Evolutionary conservation across 2,113 vertebrate species (phyloP), one percentile per base, ranked within the genome.

Genomic region (Periophthalmodon schlosseri): DNA sequence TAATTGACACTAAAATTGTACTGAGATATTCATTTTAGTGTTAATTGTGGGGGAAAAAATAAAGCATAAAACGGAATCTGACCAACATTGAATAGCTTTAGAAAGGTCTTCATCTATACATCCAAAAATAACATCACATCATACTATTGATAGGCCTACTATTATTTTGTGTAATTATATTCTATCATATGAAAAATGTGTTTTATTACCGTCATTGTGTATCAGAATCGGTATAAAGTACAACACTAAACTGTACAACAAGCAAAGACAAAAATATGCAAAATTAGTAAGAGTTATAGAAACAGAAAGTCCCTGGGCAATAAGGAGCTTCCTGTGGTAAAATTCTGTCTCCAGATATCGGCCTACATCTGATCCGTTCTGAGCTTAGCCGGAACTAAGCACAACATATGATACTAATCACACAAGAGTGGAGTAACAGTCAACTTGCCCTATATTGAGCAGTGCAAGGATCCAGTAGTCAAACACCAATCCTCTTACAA

Each of bases 401-500:
- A 67, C 70, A 77, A 64, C 74, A 86, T 80, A 67, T 1, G n/a
- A 68, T 39, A 54, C 70, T 77, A 78, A 86, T 86, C 84, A 71
- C 69, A 75, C 76, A 76, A 65, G 67, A 77, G 20, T 70, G 63
- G 49, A 33, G 68, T 58, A 79, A 66, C 69, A 69, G 76, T 80
- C 68, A 65, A 33, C 5, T 2, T 66, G 66, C 52, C 79, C 79
- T 0, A 49, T 70, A 83, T 71, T 56, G 74, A 78, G 73, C 72
- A 75, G 73, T 65, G 73, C 24, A 69, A 64, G 58, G 68, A 87
- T 75, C 65, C 52, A 56, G 44, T 21, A 23, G 16, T 70, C 87
- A 87, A 72, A 79, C 68, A 64, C 52, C 79, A 87, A 89, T 88
- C 89, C 86, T 87, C 90, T 90, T 90, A 89, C 21, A 18, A 74